These are phyloP conservation scores for Semaprochilodus insignis DNA, from an alignment of 2,797 vertebrate genomes.

Conservation along the genomic window DNA sequence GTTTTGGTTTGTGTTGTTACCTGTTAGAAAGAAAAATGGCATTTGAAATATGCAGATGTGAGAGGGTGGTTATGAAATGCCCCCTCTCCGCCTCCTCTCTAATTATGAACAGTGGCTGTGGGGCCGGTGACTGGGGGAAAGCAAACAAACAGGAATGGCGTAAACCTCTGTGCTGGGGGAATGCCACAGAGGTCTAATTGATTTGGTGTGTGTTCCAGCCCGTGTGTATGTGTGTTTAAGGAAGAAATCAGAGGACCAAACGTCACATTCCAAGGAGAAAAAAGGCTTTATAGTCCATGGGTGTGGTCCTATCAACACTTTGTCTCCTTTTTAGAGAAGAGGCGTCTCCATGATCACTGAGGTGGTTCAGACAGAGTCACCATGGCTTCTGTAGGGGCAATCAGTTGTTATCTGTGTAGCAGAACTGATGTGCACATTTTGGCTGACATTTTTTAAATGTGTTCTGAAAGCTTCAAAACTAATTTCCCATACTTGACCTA, in stretches of 20 bases:
- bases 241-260: constrained; percentile 73
- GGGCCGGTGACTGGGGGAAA: constrained; percentile 75
- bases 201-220: constrained; percentile 68
- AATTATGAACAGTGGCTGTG: constrained; percentile 75
- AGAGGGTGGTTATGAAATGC: constrained; percentile 46
- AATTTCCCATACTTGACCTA: constrained; percentile 1
- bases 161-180: constrained; percentile 70
- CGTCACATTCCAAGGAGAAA: constrained; percentile 76
- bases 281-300: constrained; percentile 74
- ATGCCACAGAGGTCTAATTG: constrained; percentile 81
- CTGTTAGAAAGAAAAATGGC: constrained; percentile 3
- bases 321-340: constrained; percentile 68
- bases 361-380: constrained; percentile 74
- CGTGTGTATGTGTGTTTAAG: constrained; percentile 64
- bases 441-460: constrained; percentile 16
- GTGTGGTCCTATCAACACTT: constrained; percentile 62
- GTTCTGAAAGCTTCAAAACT: constrained; percentile 13
- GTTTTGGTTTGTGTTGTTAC: constrained; percentile 7
- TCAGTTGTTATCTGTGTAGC: constrained; percentile 72
- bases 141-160: constrained; percentile 79
- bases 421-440: constrained; percentile 69
- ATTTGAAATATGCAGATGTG: constrained; percentile 43
- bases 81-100: constrained; percentile 44
- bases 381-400: constrained; percentile 66
- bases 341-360: constrained; percentile 58